Evolutionary conservation across 2,888 invertebrate species (phyloP).

Genomic region (Nemurella pictetii): DNA sequence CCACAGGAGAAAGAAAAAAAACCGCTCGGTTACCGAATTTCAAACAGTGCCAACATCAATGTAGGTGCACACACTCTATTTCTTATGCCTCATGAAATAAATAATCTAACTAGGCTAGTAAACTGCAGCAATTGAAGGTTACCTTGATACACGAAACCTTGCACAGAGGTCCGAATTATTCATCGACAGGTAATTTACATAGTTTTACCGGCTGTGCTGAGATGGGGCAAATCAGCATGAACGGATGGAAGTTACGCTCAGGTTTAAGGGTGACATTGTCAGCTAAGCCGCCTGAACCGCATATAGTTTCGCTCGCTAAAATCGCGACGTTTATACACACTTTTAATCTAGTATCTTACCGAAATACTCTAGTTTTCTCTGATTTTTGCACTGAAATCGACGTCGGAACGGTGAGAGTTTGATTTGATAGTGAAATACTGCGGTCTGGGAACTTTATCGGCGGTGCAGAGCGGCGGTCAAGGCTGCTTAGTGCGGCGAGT

Average conservation of each 20-base stretch:
- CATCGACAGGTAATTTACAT: neutral
- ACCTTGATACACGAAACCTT: neutral
- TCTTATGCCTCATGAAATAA: neutral
- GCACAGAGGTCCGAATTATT: neutral
- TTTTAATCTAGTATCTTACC: too few species aligned
- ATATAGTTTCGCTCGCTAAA: too few species aligned
- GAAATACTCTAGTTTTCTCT: too few species aligned
- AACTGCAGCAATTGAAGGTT: neutral
- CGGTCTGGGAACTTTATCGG: too few species aligned
- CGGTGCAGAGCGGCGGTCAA: too few species aligned
- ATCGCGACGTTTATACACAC: too few species aligned
- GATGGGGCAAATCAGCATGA: neutral
- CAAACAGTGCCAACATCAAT: too few species aligned
- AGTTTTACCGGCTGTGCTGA: neutral
- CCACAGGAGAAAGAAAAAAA: slow-evolving; percentile 13
- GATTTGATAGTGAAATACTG: too few species aligned
- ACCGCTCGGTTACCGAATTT: slow-evolving; percentile 1
- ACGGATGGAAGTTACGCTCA: neutral
- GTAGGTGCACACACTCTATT: neutral
- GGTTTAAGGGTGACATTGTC: neutral
- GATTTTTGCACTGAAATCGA: too few species aligned
- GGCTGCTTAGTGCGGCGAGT: too few species aligned
- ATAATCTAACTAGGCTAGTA: neutral
- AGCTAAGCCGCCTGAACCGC: too few species aligned
- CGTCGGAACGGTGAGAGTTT: too few species aligned